Base-by-base conservation (phyloP, 2,888 invertebrate genomes). In the Pilophorus perplexus region DNA sequence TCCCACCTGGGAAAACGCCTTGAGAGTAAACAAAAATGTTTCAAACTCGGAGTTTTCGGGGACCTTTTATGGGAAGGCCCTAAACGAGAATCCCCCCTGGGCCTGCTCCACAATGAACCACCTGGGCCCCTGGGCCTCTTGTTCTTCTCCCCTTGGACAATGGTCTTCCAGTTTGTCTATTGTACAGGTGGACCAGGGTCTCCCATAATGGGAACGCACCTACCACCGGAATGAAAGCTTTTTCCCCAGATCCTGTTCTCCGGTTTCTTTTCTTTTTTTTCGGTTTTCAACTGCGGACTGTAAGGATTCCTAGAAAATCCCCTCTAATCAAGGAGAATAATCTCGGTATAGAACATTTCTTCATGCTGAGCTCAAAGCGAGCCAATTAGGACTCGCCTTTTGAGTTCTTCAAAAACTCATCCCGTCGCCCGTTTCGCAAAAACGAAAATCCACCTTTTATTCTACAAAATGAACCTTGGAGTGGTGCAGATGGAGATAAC, bases 151-250 rank as follows among this genome's bases (percentile, higher is more conserved):
- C 44, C 42, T 20, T 59, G 40, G 59, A 42, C 40, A 40, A 59
- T 42, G 23, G 59, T 40, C 59, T 40, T 22, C 55, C 33, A 59
- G 59, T 59, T 59, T 59, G 59, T 44, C 59, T 59, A 59, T 59
- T 59, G 59, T 59, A 40, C 59, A 59, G 59, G 59, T 59, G 59
- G 59, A 59, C 42, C 23, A 3, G 38, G 20, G 37, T 37, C 23
- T 14, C 25, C 59, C 27, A 23, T 59, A 27, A 59, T 55, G 18
- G 42, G 40, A 59, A 59, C 42, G 40, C 44, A 59, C 44, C 59
- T 22, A 42, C 44, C 40, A 44, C 14, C 23, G 14, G 42, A 42
- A 59, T 27, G 25, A 25, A 25, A 42, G 42, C 27, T 59, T 59
- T 42, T 59, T 59, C 44, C 27, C 59, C n/a, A n/a, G 25, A 46